A percentile compares a stretch with the other conserved stretches of the same genome.
These are phyloP conservation scores for Aphrocallistes beatrix DNA, from an alignment of 37 sponge, comb jelly and placozoan species.

Conservation along the genomic window DNA sequence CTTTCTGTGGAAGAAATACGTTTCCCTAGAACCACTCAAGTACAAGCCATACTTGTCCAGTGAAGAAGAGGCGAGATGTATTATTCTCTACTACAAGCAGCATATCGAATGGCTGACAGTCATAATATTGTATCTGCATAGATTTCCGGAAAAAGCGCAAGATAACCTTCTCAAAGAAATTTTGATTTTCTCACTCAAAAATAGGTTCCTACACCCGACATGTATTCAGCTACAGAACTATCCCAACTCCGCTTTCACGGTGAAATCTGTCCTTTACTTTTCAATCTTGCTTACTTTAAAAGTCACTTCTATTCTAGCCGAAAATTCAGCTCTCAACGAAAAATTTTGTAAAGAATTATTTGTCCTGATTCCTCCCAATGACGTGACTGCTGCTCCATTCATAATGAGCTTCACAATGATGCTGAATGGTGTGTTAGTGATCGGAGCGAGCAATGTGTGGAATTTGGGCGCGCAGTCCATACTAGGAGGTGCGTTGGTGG, in stretches of 20 bases:
- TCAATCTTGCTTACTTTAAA: not conserved
- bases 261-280: not conserved
- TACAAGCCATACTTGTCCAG: not conserved
- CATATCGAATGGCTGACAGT: not conserved
- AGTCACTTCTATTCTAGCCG: not conserved
- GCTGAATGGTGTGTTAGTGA: not conserved
- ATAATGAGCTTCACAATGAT: not conserved
- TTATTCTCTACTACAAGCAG: not conserved
- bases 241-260: not conserved
- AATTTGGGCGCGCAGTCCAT: not conserved
- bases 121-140: not conserved
- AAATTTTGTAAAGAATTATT: not conserved
- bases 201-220: not conserved
- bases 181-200: not conserved
- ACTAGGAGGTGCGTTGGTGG: not conserved
- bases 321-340: not conserved
- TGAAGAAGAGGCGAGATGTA: not conserved
- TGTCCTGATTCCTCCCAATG: not conserved
- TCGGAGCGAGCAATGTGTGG: not conserved
- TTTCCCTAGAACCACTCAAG: not conserved
- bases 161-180: not conserved
- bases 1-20: conserved; percentile 11
- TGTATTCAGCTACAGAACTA: not conserved
- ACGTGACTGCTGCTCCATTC: not conserved
- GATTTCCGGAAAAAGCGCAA: not conserved